phyloP scores from a whole-genome alignment of 2,113 vertebrate genomes.

The Entosphenus tridentatus region DNA sequence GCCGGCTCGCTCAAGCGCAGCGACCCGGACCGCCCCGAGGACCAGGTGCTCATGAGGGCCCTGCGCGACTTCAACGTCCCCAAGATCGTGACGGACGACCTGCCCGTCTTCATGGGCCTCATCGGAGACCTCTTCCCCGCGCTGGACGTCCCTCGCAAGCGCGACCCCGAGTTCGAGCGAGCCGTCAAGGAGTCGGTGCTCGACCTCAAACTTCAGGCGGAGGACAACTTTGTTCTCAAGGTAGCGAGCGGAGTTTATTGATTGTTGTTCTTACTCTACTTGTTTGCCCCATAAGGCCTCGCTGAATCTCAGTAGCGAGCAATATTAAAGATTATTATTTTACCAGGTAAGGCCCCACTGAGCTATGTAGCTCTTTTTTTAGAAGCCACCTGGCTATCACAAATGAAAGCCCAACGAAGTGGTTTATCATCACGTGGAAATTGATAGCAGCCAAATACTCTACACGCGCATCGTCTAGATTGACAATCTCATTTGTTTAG shows the following conservation, averaged over 20 bases:
- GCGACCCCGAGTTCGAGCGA: conserved; percentile 41
- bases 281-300: no score
- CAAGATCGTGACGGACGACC: conserved; percentile 65
- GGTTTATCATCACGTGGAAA: no score
- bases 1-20: conserved; percentile 64
- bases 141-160: conserved; percentile 52
- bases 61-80: conserved; percentile 79
- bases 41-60: conserved; percentile 80
- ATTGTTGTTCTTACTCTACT: no score
- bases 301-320: no score
- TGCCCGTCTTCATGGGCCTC: conserved; percentile 75
- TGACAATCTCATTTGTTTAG: no score
- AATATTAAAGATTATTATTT: no score
- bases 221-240: conserved; percentile 86
- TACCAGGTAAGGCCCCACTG: no score
- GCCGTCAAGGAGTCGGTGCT: conserved; percentile 45
- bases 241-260: conserved; percentile 17
- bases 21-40: conserved; percentile 49
- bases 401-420: no score
- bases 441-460: no score
- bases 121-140: conserved; percentile 69
- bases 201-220: conserved; percentile 55
- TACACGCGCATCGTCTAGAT: no score
- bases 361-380: no score
- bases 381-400: no score